Conservation (phyloP, 2,113 vertebrate genomes). For the Hippocampus barbouri region DNA sequence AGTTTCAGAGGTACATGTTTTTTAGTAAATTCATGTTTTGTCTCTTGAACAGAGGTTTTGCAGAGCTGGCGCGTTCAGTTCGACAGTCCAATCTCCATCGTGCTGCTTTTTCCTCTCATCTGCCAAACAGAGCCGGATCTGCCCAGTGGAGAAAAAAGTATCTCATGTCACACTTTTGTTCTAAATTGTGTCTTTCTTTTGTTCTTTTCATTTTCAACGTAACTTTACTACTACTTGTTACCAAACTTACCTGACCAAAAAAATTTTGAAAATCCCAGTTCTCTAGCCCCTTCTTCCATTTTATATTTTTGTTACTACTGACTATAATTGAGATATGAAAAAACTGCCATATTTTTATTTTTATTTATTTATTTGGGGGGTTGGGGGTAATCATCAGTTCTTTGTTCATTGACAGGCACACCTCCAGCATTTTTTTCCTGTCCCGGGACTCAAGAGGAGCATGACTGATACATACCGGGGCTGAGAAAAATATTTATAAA, state of each 20-base stretch:
- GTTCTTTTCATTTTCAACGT: neutral
- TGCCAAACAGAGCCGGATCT: slow-evolving; percentile 22
- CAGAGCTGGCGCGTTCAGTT: slow-evolving; percentile 84
- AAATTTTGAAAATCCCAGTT: too few relatives aligned
- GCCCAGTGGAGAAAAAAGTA: slow-evolving; percentile 33
- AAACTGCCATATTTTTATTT: too few relatives aligned
- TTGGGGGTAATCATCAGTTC: too few relatives aligned
- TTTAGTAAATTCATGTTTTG: slow-evolving; percentile 4
- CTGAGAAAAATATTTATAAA: too few relatives aligned
- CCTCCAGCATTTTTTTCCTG: too few relatives aligned
- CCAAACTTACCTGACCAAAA: neutral
- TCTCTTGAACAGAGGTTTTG: slow-evolving; percentile 68
- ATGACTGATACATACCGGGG: too few relatives aligned
- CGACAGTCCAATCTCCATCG: slow-evolving; percentile 84
- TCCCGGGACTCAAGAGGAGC: too few relatives aligned
- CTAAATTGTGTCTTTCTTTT: neutral
- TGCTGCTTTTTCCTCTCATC: slow-evolving; percentile 76
- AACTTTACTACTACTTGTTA: neutral
- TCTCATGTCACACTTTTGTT: neutral
- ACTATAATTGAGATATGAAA: too few relatives aligned
- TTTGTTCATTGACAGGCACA: too few relatives aligned
- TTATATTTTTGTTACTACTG: too few relatives aligned
- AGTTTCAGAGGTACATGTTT: neutral
- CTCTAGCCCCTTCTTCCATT: too few relatives aligned
- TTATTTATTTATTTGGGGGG: too few relatives aligned